These are phyloP conservation scores for Scomber colias DNA, from an alignment of 2,113 vertebrate genomes.

Conservation along the genomic window DNA sequence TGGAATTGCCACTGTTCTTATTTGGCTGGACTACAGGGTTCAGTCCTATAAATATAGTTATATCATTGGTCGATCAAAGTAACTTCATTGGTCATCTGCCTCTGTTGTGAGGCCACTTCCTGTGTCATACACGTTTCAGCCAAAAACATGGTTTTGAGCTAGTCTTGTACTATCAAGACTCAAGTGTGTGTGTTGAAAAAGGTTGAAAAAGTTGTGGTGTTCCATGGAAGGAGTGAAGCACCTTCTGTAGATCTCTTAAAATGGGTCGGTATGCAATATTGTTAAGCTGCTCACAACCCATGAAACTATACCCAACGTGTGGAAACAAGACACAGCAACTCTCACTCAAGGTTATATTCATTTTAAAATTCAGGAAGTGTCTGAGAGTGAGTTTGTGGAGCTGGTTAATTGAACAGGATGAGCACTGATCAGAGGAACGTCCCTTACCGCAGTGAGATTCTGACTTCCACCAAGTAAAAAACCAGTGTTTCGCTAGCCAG, in stretches of 20 bases:
- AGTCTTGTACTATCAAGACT: not conserved
- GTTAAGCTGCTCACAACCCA: conserved; percentile 11
- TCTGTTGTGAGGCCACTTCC: no score
- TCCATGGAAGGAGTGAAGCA: conserved; percentile 31
- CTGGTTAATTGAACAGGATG: not conserved
- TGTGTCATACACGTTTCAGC: no score
- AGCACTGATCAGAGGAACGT: conserved; percentile 8
- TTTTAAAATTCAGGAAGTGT: conserved; percentile 10
- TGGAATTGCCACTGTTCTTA: not conserved
- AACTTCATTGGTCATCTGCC: no score
- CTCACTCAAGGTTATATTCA: no score
- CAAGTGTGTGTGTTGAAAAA: not conserved
- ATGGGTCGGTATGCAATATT: conserved; percentile 33
- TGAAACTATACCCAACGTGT: not conserved
- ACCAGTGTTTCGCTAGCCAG: not conserved
- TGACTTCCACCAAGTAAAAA: not conserved
- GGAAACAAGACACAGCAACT: no score
- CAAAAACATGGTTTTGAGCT: no score
- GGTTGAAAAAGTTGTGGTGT: not conserved
- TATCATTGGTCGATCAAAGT: no score
- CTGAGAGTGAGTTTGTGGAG: not conserved
- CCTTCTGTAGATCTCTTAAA: not conserved
- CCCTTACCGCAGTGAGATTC: not conserved
- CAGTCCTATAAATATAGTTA: no score
- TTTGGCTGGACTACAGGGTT: not conserved